Conservation (phyloP, 2,797 vertebrate genomes). For the Crenuchus spilurus region DNA sequence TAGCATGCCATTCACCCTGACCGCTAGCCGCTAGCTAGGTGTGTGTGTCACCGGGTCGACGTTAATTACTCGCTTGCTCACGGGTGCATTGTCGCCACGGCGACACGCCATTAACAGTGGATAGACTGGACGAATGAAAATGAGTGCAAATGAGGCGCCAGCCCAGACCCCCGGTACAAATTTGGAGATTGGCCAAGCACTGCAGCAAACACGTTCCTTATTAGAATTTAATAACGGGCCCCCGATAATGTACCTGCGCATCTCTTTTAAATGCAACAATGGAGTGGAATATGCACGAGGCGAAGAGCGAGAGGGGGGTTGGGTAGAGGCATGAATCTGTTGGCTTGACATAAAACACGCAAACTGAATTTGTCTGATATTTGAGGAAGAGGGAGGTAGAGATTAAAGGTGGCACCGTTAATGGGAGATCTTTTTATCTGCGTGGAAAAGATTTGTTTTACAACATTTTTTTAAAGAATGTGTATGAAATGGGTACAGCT, state of each 20-base stretch:
- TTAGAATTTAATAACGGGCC: conserved; percentile 53
- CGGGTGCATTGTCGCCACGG: conserved; percentile 48
- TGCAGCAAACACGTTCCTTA: conserved; percentile 38
- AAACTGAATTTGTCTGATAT: conserved; percentile 40
- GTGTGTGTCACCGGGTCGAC: conserved; percentile 43
- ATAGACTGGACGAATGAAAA: conserved; percentile 24
- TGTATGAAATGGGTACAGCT: conserved; percentile 13
- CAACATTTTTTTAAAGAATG: neutral
- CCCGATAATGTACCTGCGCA: conserved; percentile 51
- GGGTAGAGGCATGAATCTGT: conserved; percentile 18
- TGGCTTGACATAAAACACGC: conserved; percentile 14
- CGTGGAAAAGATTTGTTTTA: neutral
- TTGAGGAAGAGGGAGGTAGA: conserved; percentile 19
- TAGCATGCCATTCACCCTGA: conserved; percentile 11
- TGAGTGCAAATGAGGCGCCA: conserved; percentile 61
- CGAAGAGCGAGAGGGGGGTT: conserved; percentile 18
- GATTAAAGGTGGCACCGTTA: conserved; percentile 20
- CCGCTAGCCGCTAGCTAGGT: conserved; percentile 16
- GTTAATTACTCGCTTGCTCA: conserved; percentile 58
- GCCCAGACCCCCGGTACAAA: conserved; percentile 54
- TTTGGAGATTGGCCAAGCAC: conserved; percentile 49
- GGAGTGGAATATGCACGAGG: conserved; percentile 28
- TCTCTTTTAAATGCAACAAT: conserved; percentile 52
- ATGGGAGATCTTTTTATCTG: neutral
- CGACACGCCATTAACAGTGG: conserved; percentile 47